These are phyloP conservation scores for Oceanodroma tethys DNA, from an alignment of 2,113 vertebrate genomes.

Conservation along the genomic window DNA sequence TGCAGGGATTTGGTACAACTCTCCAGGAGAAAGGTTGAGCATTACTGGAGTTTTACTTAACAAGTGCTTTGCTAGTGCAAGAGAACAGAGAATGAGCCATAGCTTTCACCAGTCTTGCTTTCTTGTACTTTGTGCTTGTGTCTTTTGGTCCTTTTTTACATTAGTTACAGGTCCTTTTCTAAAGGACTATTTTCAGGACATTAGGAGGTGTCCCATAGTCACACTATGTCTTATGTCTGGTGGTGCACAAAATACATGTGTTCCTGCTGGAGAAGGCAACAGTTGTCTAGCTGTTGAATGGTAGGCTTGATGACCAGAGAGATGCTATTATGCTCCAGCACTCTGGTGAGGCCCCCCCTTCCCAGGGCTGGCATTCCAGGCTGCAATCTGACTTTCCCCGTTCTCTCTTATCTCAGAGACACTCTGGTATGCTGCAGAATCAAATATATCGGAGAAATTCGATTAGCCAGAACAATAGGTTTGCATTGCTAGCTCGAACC, in stretches of 20 bases:
- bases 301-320: background rate
- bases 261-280: background rate
- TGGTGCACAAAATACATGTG: too few species aligned
- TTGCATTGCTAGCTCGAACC: background rate
- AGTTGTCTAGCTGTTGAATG: background rate
- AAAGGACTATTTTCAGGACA: background rate
- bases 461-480: background rate
- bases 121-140: background rate
- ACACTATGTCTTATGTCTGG: background rate
- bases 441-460: background rate
- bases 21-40: background rate
- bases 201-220: background rate
- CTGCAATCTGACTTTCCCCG: background rate
- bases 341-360: background rate
- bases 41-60: background rate
- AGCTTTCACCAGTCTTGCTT: background rate
- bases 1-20: background rate
- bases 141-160: background rate
- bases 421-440: background rate
- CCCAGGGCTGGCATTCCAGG: background rate
- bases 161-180: background rate
- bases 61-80: background rate
- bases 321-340: background rate
- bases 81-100: background rate
- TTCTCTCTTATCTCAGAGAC: background rate